Evolutionary conservation across 2,888 invertebrate species (phyloP), one percentile per base, ranked within the genome.

Genomic region (Acheta domesticus): DNA sequence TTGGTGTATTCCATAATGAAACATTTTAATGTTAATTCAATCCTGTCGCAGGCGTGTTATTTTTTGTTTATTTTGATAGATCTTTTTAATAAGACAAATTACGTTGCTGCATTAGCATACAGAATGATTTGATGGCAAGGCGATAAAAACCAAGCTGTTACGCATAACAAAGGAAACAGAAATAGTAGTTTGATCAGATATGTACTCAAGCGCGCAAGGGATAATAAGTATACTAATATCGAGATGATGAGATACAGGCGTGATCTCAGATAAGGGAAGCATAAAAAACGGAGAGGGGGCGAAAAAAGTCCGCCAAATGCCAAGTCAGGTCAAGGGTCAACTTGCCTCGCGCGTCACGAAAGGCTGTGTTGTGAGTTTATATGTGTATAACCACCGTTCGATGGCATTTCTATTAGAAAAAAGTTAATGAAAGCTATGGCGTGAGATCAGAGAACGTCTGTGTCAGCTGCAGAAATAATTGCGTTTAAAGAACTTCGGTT

Each of bases 121-220:
- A 62, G 62, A 62, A 62, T 62, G 62, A 62, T 62, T 62, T 62
- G 62, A 62, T 62, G 62, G 14, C 16, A 62, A 62, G 62, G 11
- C 62, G 62, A 62, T 62, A 62, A n/a, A 36, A 36, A 36, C 36
- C 36, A 36, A 36, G 36, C 36, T 36, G 36, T 36, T 36, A 36
- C 36, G 36, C 36, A 36, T 36, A 36, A 36, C 36, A 36, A 36
- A 36, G 36, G 36, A 36, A 62, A 62, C 62, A 62, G 62, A 62
- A 62, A 62, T 62, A 62, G 62, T n/a, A 62, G 62, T 62, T 62
- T 62, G 62, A 62, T 62, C 62, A 62, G 62, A 62, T 62, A 62
- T n/a, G 62, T n/a, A n/a, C 62, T 62, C 62, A 62, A 62, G 62
- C 16, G 62, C 14, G 62, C 62, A 14, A 14, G n/a, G 62, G 62